Percentiles rank a stretch among this genome's conserved stretches.
Evolutionary conservation across 2,797 vertebrate species (phyloP).

Genomic region (Notolepis coatsorum): DNA sequence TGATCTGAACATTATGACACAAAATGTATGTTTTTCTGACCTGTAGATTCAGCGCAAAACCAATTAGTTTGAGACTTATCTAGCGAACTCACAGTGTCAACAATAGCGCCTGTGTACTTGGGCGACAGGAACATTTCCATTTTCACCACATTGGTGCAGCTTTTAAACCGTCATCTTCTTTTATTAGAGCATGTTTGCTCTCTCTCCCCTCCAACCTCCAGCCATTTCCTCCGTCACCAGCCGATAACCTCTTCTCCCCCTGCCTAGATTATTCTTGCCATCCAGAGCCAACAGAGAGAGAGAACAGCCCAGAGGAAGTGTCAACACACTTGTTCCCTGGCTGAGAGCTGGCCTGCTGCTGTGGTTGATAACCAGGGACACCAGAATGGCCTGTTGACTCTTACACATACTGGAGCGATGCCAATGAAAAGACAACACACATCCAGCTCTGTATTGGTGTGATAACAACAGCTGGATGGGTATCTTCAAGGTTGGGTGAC

Average conservation of each 20-base stretch:
- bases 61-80: no score
- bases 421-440: constrained; percentile 4
- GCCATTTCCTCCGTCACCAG: neutral
- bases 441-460: constrained; percentile 19
- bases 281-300: neutral
- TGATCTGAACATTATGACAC: no score
- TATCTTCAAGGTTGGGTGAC: constrained; percentile 7
- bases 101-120: no score
- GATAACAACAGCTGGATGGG: constrained; percentile 35
- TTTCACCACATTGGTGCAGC: no score
- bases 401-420: constrained; percentile 22
- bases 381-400: constrained; percentile 11
- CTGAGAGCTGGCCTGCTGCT: constrained; percentile 10
- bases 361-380: constrained; percentile 10
- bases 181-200: no score
- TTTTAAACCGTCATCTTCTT: no score
- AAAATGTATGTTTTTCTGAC: no score
- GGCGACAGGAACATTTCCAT: no score
- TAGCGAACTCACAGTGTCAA: no score
- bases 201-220: neutral
- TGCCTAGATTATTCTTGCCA: neutral
- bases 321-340: constrained; percentile 6
- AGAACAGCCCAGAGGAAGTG: constrained; percentile 16
- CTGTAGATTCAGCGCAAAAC: no score
- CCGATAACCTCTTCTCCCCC: neutral